A percentile compares a stretch with the other conserved stretches of the same genome.
Conservation (phyloP, 1,140 invertebrate species). For the Aplysia californica region DNA sequence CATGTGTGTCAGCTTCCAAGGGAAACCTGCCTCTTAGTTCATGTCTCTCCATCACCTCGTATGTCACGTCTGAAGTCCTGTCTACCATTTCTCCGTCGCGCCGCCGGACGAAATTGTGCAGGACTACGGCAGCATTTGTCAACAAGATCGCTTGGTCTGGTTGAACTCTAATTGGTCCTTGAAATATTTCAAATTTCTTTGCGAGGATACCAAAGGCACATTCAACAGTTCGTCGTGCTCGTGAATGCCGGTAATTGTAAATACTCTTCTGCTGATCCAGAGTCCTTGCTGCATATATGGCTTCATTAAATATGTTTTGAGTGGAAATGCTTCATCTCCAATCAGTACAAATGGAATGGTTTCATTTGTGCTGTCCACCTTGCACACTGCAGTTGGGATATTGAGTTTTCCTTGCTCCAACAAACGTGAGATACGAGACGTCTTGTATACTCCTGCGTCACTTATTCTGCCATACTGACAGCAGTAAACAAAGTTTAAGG, state of each 20-base stretch:
- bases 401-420: no score
- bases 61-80: conserved; percentile 16
- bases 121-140: conserved; percentile 12
- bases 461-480: no score
- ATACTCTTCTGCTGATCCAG: conserved; percentile 60
- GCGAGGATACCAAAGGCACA: conserved; percentile 15
- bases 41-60: not conserved
- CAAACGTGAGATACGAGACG: no score
- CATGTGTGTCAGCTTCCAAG: not conserved
- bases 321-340: not conserved
- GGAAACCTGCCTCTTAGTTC: not conserved
- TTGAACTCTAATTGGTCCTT: conserved; percentile 19
- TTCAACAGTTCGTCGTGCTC: conserved; percentile 10
- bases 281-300: conserved; percentile 51
- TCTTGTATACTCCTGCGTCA: no score
- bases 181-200: conserved; percentile 26
- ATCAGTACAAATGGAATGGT: not conserved
- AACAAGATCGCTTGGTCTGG: conserved; percentile 13
- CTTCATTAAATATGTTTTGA: not conserved
- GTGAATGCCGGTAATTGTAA: conserved; percentile 65
- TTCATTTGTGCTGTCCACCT: not conserved
- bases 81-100: conserved; percentile 21
- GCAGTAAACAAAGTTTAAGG: no score
- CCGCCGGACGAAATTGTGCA: conserved; percentile 23
- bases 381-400: not conserved